Evolutionary conservation across 2,888 invertebrate species (phyloP), one percentile per base, ranked within the genome.

Genomic region (Cephalotes varians): DNA sequence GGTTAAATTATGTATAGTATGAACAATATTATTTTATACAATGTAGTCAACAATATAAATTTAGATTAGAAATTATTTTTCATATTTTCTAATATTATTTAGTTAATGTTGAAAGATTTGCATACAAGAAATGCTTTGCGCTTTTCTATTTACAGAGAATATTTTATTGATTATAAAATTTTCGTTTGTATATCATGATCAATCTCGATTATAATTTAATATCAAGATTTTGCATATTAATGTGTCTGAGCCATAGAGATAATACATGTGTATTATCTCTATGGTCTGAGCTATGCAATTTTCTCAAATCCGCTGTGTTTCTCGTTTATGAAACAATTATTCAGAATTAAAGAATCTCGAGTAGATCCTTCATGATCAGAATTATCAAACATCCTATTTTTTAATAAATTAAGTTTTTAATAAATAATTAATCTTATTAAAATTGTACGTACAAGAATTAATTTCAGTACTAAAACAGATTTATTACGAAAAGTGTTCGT

Each of bases 141-240:
- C 31, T 47, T 67, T n/a, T n/a, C 10, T 47, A 28, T 31, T 49
- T 31, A 10, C 21, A 21, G 7, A 69, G 15, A 34, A 51, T 51
- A 34, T 31, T 67, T 49, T 31, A 67, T 51, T 0, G 15, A 69
- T 15, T 34, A 51, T 34, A 21, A 69, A 51, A 1, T 31, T 72
- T 25, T 21, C 25, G 1, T 37, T 37, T 25, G 12, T 49, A 18
- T 1, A n/a, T n/a, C 25, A 56, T 15, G 10, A 72, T 56, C 37
- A 56, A 56, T 72, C n/a, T n/a, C n/a, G 10, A 56, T 6, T 40
- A 28, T 40, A 28, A 72, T 40, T 58, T 72, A 25, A 37, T 6
- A 37, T 2, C 40, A 4, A 72, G 12, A 72, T 58, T 58, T 58
- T 72, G n/a, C 72, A 58, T 72, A 40, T 54, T 37, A 5, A 71